Evolutionary conservation across 2,888 invertebrate genomes (phyloP).

Genomic region (Torymus aiolomorphi): DNA sequence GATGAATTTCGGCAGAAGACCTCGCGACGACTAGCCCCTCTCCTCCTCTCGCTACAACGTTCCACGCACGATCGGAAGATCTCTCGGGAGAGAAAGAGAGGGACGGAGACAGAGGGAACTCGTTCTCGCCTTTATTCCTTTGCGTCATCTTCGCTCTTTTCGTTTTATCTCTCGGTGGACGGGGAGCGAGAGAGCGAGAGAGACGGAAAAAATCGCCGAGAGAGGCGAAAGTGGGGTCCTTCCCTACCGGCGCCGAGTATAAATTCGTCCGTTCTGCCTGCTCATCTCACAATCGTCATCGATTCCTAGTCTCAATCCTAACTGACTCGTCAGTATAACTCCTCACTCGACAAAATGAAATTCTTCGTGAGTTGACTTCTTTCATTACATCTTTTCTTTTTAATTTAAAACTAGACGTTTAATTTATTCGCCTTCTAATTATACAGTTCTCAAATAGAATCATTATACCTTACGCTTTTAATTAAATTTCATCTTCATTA

Average conservation of each 20-base stretch:
- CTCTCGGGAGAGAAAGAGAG: not conserved
- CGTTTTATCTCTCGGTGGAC: slow-evolving; percentile 35
- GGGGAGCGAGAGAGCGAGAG: slow-evolving; percentile 7
- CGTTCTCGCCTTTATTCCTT: slow-evolving; percentile 48
- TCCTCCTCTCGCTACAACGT: slow-evolving; percentile 38
- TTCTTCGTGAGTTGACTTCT: slow-evolving; percentile 68
- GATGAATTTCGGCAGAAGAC: slow-evolving; percentile 67
- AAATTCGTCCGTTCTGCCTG: slow-evolving; percentile 65
- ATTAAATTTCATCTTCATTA: no score
- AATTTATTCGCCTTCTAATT: not conserved
- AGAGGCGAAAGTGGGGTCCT: slow-evolving; percentile 65
- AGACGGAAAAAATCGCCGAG: not conserved
- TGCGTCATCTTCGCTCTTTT: slow-evolving; percentile 54
- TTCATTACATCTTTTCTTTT: slow-evolving; percentile 37
- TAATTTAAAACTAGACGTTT: not conserved
- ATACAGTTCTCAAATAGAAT: not conserved
- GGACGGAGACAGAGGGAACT: slow-evolving; percentile 45
- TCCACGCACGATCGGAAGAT: slow-evolving; percentile 16
- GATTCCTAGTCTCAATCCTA: slow-evolving; percentile 63
- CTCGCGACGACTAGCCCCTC: slow-evolving; percentile 56
- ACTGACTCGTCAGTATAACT: slow-evolving; percentile 49
- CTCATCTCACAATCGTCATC: slow-evolving; percentile 64
- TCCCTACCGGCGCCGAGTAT: slow-evolving; percentile 63
- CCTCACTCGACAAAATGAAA: slow-evolving; percentile 66
- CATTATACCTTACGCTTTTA: no score